Conservation (phyloP, 1,140 invertebrate species). For the Penaeus vannamei region DNA sequence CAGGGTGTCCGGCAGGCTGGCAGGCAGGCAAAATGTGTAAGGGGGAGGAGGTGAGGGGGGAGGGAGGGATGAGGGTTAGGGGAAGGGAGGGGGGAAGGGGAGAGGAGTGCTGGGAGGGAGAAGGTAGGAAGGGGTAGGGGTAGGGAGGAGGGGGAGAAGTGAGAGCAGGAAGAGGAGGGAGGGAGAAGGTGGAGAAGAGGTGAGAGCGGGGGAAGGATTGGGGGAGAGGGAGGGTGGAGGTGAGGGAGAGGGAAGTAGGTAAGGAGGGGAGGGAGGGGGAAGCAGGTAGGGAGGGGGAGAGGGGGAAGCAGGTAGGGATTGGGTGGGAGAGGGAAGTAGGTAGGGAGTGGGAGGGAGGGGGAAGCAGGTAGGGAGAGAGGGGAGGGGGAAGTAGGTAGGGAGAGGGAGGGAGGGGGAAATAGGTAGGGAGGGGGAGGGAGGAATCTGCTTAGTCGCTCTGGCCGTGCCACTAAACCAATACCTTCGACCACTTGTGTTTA, state of each 20-base stretch:
- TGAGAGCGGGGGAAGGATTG: background rate
- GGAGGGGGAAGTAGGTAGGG: too few species aligned
- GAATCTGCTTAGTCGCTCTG: too few species aligned
- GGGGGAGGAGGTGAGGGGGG: background rate
- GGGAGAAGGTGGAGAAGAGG: background rate
- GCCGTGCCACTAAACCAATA: too few species aligned
- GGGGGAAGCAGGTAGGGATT: background rate
- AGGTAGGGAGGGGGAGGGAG: too few species aligned
- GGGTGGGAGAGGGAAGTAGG: background rate
- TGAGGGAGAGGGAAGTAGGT: too few species aligned
- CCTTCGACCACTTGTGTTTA: too few species aligned
- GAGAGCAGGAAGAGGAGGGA: background rate
- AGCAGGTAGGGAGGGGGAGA: background rate
- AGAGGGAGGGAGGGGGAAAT: background rate
- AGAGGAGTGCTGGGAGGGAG: background rate
- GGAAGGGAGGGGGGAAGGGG: background rate
- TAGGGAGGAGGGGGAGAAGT: background rate
- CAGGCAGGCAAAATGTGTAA: background rate
- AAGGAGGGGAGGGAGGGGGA: background rate
- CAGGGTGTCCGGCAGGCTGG: constrained; percentile 8
- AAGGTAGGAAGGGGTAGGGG: background rate
- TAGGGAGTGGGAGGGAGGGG: background rate
- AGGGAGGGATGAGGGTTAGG: background rate
- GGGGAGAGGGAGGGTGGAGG: background rate
- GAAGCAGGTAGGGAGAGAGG: too few species aligned